Evolutionary conservation across 2,113 vertebrate genomes (phyloP).

Genomic region (Hippocampus barbouri): DNA sequence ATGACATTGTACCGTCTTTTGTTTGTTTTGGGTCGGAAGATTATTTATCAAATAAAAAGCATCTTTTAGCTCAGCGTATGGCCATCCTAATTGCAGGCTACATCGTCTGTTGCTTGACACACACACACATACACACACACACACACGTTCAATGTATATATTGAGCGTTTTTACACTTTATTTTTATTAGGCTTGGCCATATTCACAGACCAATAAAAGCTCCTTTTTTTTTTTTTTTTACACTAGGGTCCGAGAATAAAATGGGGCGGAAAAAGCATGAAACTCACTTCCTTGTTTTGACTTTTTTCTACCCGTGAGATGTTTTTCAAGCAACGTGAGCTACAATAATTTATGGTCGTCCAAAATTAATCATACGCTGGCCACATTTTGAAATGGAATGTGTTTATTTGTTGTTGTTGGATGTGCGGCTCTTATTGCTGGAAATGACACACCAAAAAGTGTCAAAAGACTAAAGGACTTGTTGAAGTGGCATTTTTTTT

Average conservation of each 20-base stretch:
- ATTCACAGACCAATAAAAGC: conserved; percentile 21
- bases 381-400: background rate
- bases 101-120: conserved; percentile 10
- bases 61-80: background rate
- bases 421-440: background rate
- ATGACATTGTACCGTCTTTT: background rate
- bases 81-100: background rate
- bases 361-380: background rate
- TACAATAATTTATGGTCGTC: background rate
- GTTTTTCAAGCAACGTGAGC: background rate
- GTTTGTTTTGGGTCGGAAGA: background rate
- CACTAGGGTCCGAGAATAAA: conserved; percentile 16
- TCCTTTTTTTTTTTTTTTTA: conserved; percentile 13
- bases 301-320: background rate
- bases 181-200: background rate
- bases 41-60: background rate
- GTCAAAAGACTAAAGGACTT: background rate
- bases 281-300: background rate
- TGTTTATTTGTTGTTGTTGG: background rate
- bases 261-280: conserved; percentile 6
- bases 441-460: background rate
- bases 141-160: conserved; percentile 2
- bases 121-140: background rate
- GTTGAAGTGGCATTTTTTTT: background rate
- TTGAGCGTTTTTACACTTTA: conserved; percentile 1